Evolutionary conservation across 2,888 invertebrate genomes (phyloP).

Genomic region (Cantharis rufa): DNA sequence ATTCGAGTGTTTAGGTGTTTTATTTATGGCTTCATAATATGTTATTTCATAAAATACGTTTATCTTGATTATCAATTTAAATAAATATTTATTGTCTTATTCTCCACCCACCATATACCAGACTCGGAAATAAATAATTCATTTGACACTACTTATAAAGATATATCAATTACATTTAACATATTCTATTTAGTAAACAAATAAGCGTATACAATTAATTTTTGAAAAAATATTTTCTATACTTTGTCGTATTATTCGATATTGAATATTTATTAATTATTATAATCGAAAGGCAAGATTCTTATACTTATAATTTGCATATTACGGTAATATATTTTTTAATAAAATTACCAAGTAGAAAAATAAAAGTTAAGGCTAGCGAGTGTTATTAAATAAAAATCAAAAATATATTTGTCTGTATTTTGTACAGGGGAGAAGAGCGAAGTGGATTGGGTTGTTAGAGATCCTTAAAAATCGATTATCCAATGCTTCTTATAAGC

Average conservation of each 20-base stretch:
- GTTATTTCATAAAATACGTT: not conserved
- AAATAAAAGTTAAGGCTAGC: not conserved
- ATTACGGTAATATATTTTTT: not conserved
- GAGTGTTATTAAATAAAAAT: not conserved
- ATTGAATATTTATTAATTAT: too few species aligned
- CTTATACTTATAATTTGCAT: not conserved
- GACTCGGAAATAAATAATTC: not conserved
- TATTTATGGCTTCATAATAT: not conserved
- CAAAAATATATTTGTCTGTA: not conserved
- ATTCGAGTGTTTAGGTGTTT: not conserved
- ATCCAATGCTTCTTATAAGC: too few species aligned
- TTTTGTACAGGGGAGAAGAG: not conserved
- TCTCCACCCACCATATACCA: not conserved
- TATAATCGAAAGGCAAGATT: not conserved
- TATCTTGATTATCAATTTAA: not conserved
- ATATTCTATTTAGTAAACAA: not conserved
- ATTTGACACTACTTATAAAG: not conserved
- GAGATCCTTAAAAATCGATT: too few species aligned
- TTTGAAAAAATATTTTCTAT: not conserved
- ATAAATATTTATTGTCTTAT: not conserved
- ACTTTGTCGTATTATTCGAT: not conserved
- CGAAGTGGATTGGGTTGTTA: too few species aligned
- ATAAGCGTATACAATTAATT: not conserved
- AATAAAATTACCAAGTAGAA: not conserved
- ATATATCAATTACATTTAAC: not conserved